Evolutionary conservation across 1,140 invertebrate species (phyloP), one percentile per base, ranked within the genome.

Genomic region (Ostrea edulis): DNA sequence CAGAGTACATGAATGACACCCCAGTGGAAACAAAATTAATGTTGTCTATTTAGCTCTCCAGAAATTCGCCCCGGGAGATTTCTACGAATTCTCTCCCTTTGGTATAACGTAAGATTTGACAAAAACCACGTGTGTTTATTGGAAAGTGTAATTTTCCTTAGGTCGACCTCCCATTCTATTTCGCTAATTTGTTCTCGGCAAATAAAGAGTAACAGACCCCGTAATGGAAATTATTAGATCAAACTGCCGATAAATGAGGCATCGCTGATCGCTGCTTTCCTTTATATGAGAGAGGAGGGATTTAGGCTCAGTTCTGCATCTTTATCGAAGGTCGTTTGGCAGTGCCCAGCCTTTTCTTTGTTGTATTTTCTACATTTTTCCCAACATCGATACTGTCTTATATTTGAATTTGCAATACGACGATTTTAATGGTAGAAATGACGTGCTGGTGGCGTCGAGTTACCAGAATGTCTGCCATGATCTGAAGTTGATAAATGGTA

Each of bases 121-220:
- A 88, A 71, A 88, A 87, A 85, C 87, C 91, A 92, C 89, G 90
- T 90, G 87, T 82, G 84, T 35, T 51, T 87, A 83, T 81, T 62
- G 25, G 86, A 85, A 89, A 88, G 89, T 89, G 85, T 90, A 89
- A 90, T 90, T 92, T 90, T 90, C 91, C 85, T 44, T 54, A 84
- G 88, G 91, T 89, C 89, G 90, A 88, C 91, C 91, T 86, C 82
- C 89, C 89, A 88, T 92, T 92, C 91, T 87, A 92, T 92, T 92
- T 89, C 89, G 84, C 88, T 86, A 92, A 92, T 92, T 92, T 92
- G 87, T 83, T 82, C 82, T 22, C 55, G 84, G 89, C 89, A 88
- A 90, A 92, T 89, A 84, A 87, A 89, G 83, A 87, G 77, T 87
- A 90, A 90, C 89, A 90, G 89, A 90, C 89, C 89, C 87, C 88